phyloP scores from a whole-genome alignment of 2,888 invertebrate genomes.

The Scaptomyza reducta region DNA sequence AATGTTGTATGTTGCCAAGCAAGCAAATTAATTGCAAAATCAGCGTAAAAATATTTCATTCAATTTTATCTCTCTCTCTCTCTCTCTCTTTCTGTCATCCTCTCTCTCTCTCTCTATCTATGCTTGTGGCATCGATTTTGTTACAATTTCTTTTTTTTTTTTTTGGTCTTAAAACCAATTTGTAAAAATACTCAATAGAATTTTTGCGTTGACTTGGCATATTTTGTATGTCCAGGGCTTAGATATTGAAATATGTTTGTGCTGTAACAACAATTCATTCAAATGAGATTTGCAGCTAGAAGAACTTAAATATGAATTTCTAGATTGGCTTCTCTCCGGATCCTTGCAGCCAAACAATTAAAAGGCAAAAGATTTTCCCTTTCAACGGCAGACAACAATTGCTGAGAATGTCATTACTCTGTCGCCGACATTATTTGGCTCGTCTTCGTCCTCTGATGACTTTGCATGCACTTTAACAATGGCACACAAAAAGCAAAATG shows the following conservation, averaged over 20 bases:
- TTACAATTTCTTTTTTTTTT: conserved; percentile 18
- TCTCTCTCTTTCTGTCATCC: neutral
- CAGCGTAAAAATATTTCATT: conserved; percentile 40
- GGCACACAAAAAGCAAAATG: conserved; percentile 28
- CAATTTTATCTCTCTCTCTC: neutral
- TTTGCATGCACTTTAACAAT: conserved; percentile 71
- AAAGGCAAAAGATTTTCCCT: conserved; percentile 58
- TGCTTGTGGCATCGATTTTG: conserved; percentile 29
- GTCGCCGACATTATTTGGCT: conserved; percentile 50
- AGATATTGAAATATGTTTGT: neutral
- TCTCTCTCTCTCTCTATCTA: neutral
- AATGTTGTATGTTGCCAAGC: conserved; percentile 12
- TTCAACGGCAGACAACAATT: conserved; percentile 46
- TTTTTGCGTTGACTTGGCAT: conserved; percentile 29
- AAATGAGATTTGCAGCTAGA: conserved; percentile 22
- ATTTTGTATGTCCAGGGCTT: conserved; percentile 9
- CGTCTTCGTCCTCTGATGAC: conserved; percentile 29
- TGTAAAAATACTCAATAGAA: conserved; percentile 1
- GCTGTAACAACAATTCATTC: conserved; percentile 1
- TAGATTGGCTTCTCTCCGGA: conserved; percentile 35
- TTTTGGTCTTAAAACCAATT: conserved; percentile 4
- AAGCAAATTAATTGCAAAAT: conserved; percentile 59
- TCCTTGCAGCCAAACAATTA: conserved; percentile 62
- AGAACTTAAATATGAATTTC: conserved; percentile 22
- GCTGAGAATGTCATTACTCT: conserved; percentile 65